Evolutionary conservation across 2,797 vertebrate genomes (phyloP).

Genomic region (Thaleichthys pacificus): DNA sequence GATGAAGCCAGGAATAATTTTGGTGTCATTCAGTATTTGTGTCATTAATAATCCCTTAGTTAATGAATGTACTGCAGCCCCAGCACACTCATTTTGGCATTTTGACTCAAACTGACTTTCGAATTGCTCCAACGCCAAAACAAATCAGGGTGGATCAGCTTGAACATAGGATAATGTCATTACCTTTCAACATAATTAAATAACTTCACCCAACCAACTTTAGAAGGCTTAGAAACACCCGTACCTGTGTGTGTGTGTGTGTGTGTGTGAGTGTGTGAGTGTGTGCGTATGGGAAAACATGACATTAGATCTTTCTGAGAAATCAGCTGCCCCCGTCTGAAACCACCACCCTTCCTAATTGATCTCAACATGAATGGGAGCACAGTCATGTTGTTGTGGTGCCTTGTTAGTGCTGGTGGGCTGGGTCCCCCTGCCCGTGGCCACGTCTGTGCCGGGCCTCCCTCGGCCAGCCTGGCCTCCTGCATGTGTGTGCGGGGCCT

Average conservation of each 20-base stretch:
- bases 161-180: slow-evolving; percentile 26
- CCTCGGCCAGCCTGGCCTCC: slow-evolving; percentile 51
- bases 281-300: not conserved
- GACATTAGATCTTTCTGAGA: not conserved
- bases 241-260: slow-evolving; percentile 2
- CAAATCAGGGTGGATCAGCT: slow-evolving; percentile 13
- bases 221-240: not conserved
- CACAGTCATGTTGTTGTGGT: slow-evolving; percentile 1
- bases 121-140: slow-evolving; percentile 12
- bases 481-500: slow-evolving; percentile 17
- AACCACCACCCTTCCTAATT: slow-evolving; percentile 3
- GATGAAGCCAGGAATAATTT: no score
- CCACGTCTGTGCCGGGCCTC: not conserved
- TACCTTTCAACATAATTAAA: slow-evolving; percentile 21
- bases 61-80: not conserved
- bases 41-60: no score
- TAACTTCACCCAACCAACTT: slow-evolving; percentile 7
- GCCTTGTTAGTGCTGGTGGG: slow-evolving; percentile 9
- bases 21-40: no score
- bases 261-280: not conserved
- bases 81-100: slow-evolving; percentile 3
- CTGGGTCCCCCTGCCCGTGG: not conserved
- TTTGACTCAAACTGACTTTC: slow-evolving; percentile 4
- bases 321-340: slow-evolving; percentile 16
- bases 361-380: slow-evolving; percentile 1